phyloP scores from a whole-genome alignment of 2,797 vertebrate genomes.

The Dryobates pubescens region DNA sequence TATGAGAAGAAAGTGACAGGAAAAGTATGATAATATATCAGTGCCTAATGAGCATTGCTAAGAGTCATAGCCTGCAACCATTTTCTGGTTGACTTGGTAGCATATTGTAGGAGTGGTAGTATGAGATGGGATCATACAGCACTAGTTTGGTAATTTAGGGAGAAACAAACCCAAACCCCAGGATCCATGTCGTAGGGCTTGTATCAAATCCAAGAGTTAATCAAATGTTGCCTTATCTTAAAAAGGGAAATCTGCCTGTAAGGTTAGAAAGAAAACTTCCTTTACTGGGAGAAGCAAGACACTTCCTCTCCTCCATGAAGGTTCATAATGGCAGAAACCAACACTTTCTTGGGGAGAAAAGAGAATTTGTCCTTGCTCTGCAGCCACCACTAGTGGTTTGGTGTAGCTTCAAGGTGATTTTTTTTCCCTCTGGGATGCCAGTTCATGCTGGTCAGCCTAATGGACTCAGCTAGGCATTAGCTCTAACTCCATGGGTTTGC shows the following conservation, averaged over 20 bases:
- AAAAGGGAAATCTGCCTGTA: not conserved
- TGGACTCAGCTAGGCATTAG: not conserved
- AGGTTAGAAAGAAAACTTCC: not conserved
- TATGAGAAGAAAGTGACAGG: not conserved
- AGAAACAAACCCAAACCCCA: not conserved
- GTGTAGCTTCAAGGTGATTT: not conserved
- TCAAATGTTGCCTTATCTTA: not conserved
- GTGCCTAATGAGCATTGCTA: not conserved
- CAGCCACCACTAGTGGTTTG: not conserved
- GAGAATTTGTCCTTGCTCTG: not conserved
- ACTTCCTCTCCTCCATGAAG: not conserved
- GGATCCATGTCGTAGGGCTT: accelerated
- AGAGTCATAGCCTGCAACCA: not conserved
- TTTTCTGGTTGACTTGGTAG: not conserved
- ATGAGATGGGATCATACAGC: not conserved
- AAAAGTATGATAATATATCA: not conserved
- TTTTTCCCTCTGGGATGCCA: not conserved
- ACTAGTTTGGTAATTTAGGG: too few relatives aligned
- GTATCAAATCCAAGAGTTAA: not conserved
- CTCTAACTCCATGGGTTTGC: not conserved
- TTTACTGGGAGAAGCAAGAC: not conserved
- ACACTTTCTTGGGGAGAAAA: not conserved
- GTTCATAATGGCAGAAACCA: not conserved
- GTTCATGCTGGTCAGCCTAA: not conserved
- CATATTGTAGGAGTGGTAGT: not conserved